Base-by-base conservation (phyloP, 2,888 invertebrate species). In the Torymus texanus region DNA sequence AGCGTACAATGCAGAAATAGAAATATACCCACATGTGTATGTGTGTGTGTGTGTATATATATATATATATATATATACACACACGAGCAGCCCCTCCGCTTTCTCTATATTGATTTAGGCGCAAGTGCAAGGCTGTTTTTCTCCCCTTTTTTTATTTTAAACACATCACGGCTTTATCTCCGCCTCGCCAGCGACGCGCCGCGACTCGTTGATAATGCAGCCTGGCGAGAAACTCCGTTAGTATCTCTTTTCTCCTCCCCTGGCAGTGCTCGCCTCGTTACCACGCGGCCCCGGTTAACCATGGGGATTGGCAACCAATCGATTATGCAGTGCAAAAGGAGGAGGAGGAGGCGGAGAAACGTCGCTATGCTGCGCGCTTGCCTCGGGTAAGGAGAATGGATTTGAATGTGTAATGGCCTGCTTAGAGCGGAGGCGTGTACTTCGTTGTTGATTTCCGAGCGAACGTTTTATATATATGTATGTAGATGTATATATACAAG, bases 281-380 rank as follows among this genome's bases (percentile, higher is more conserved):
- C 21, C 55, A 53, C 21, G 53, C 16, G 55, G 55, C 13, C n/a
- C n/a, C 24, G 55, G 67, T 67, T 67, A 67, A 67, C 55, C 67
- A 67, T 50, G 53, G 55, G 67, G 67, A 67, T 67, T 67, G 18
- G n/a, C n/a, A 21, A 14, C 21, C 67, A n/a, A 67, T 67, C 53
- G 67, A 67, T 67, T 67, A 67, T 67, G 67, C 53, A 67, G 67
- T 50, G 55, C 53, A 18, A 67, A n/a, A n/a, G 58, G 29, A 29
- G 13, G 63, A 29, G n/a, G 41, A 18, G 66, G 41, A 13, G 66
- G 29, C 5, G 4, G 29, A 3, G 29, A 5, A 29, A 29, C 29
- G 29, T 29, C 29, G 29, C 5, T 29, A 21, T 21, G 50, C 29
- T 12, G 21, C 18, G 65, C 14, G 12, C 11, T 51, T 51, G 18